Base-by-base conservation (phyloP, 2,113 vertebrate genomes). In the Phrynosoma platyrhinos region DNA sequence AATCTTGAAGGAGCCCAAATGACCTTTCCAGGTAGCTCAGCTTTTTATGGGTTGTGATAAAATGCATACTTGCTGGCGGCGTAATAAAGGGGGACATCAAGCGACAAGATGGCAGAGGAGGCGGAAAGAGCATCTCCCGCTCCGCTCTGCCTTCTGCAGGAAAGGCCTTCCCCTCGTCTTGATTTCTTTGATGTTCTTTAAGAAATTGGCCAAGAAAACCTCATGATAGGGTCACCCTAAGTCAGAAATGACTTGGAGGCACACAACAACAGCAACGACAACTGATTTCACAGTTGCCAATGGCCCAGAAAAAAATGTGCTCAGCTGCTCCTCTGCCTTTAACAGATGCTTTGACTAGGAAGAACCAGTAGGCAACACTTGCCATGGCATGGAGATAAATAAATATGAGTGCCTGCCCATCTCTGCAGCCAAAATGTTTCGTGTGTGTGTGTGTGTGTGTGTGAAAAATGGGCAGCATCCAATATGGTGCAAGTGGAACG, bases 21-120 rank as follows among this genome's bases (percentile, higher is more conserved):
- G 92, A 93, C 94, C 93, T 95, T 62, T 95, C 93, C 0, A 0
- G 0, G 13, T 90, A 90, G 93, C 90, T 92, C 64, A 87, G 80
- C 64, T 82, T 95, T 47, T 95, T 94, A 94, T 92, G 87, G 86
- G 79, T 12, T 58, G 47, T 77, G 91, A 85, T 94, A 95, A 95
- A 95, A 94, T 83, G 80, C 90, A 23, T 76, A 32, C 5, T 23
- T 9, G 82, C 4, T 82, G 90, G 90, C 92, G 88, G 93, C 82
- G 9, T 5, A 16, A 62, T 62, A 62, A 9, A 12, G 7, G 47
- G 47, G 47, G 9, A 13, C 30, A 36, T 89, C 92, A 14, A 89
- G 88, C 30, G 40, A 88, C 88, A 88, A 3, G 4, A 32, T 25
- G 58, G 21, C 47, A 27, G 3, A 27, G 3, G 13, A 30, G 13